These are phyloP conservation scores for Stomorhina lunata DNA, from an alignment of 2,888 invertebrate species.

Conservation along the genomic window DNA sequence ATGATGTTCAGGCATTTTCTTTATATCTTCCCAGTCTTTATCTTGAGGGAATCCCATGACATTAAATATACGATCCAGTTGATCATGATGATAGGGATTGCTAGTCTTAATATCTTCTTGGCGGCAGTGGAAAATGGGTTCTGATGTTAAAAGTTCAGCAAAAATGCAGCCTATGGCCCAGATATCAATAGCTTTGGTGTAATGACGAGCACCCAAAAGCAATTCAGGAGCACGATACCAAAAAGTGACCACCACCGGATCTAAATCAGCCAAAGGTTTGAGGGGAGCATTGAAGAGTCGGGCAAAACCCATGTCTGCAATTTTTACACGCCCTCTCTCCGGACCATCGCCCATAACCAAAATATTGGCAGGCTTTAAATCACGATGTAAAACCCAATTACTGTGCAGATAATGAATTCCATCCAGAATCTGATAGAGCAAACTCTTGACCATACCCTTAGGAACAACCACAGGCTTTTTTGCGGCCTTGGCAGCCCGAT, in stretches of 20 bases:
- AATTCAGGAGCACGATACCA: conserved; percentile 99
- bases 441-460: conserved; percentile 98
- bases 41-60: conserved; percentile 99
- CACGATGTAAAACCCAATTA: conserved; percentile 99
- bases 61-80: conserved; percentile 98
- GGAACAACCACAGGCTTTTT: conserved; percentile 98
- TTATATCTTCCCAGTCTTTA: conserved; percentile 99
- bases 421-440: conserved; percentile 98
- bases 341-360: conserved; percentile 99
- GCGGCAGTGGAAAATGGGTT: conserved; percentile 99
- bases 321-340: conserved; percentile 97
- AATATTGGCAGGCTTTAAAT: conserved; percentile 99
- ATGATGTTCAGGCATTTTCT: conserved; percentile 99
- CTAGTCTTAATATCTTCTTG: conserved; percentile 99
- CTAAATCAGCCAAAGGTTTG: conserved; percentile 97
- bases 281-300: conserved; percentile 98
- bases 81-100: conserved; percentile 99
- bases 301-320: conserved; percentile 99
- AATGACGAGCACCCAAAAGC: conserved; percentile 95
- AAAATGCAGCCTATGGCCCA: conserved; percentile 99
- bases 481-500: conserved; percentile 97
- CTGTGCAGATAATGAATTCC: conserved; percentile 99
- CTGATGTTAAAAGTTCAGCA: conserved; percentile 98
- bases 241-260: conserved; percentile 99
- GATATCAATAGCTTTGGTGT: conserved; percentile 98